Base-by-base conservation (phyloP, 1,140 invertebrate genomes). In the Brachionus angularis region DNA sequence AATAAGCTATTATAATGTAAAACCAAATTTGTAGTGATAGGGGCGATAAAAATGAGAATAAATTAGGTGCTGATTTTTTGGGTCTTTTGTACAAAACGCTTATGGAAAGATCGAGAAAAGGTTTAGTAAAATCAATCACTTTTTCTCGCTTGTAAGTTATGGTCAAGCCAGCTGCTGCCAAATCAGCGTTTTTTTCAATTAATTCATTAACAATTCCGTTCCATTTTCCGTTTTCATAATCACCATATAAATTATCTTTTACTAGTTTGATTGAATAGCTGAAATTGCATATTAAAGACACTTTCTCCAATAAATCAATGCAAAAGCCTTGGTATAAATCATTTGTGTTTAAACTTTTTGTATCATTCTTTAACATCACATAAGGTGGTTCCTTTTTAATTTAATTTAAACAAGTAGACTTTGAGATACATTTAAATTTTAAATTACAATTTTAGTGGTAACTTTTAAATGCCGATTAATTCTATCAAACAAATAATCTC, bases 81-180 rank as follows among this genome's bases (percentile, higher is more conserved):
- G 92, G 76, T 91, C 42, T 46, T 53, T 64, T 64, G 39, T 67
- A 55, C 21, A 74, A 70, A 72, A 73, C 67, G 7, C 89, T 88
- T 61, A 91, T 91, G 1, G 89, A 89, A 8, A 91, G 83, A 77
- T 91, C 91, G 88, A 92, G 90, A 79, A 91, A 93, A 1, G 90
- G 91, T 77, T 93, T 94, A 0, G 91, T 93, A 79, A 94, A 95
- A 79, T 94, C 91, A 27, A 95, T 93, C 14, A 93, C 91, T 75
- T 89, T 90, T 80, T 94, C 91, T 29, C 92, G 80, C 0, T 90
- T 90, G 77, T 92, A 93, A 79, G 92, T 94, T 71, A 93, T 94
- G 0, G 91, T 95, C 88, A 95, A 91, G 0, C 91, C 91, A 0
- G 89, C 91, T 1, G 94, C 89, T 1, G 91, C 91, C 72, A 95